Base-by-base conservation (phyloP, 2,113 vertebrate genomes). In the Thinocorus orbignyianus region DNA sequence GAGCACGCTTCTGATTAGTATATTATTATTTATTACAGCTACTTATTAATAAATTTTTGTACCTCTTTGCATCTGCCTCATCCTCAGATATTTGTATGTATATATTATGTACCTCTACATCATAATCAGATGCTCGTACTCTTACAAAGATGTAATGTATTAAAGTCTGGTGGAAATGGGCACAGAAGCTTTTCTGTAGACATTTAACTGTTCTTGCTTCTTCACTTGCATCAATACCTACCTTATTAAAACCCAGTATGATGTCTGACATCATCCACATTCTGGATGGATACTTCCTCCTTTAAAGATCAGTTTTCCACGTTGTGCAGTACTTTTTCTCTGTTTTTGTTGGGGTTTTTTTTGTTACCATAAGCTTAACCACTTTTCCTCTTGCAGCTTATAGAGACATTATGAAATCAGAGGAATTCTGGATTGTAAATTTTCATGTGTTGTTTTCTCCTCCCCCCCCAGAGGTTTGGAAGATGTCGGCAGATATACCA, bases 401-500 rank as follows among this genome's bases (percentile, higher is more conserved):
- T 39, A 18, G 39, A 20, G 22, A 7, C 22, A 9, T 62, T 41
- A 37, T 17, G 37, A 69, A 82, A 66, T 65, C 30, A 66, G 42
- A 55, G 17, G 65, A 69, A 24, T 92, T 85, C 69, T 70, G n/a
- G 92, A 90, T 72, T 95, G 51, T 41, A 87, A 76, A 37, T 64
- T 11, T 79, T 71, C 17, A 3, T 76, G 17, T 81, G 26, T 33
- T 30, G 2, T n/a, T 24, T 60, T 31, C 31, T 44, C 76, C n/a
- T 72, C 46, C 85, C n/a, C 72, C 46, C 85, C 13, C 61, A 98
- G 97, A 97, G 88, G 60, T 86, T 62, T 82, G 95, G 94, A 99
- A 98, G 41, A 99, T 99, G 99, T 99, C 99, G 68, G 97, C 97
- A 92, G 97, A 98, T 87, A 90, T 99, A 62, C 98, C 99, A 65